phyloP scores from a whole-genome alignment of 1,140 invertebrate genomes.

The Lasaia peninsularis region DNA sequence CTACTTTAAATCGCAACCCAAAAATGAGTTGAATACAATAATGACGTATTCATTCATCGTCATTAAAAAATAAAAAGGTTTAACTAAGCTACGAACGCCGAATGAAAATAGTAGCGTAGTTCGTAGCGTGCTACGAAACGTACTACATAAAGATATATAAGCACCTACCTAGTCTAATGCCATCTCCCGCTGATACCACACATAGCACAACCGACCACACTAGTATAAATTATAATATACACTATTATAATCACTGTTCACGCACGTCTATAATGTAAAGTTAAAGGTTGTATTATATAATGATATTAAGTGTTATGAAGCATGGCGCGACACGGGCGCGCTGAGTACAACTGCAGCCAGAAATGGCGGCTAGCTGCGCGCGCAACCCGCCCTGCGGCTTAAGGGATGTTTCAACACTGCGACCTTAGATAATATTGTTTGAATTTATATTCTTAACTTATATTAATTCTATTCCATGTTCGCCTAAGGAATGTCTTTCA shows the following conservation, averaged over 20 bases:
- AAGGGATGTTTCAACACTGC: slow-evolving; percentile 19
- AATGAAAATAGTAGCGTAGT: slow-evolving; percentile 13
- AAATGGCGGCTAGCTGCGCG: slow-evolving; percentile 66
- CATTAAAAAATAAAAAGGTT: slow-evolving; percentile 4
- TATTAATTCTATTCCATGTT: too few species aligned
- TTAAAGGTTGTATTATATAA: slow-evolving; percentile 57
- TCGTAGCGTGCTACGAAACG: slow-evolving; percentile 28
- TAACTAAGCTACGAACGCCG: background rate
- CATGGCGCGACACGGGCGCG: slow-evolving; percentile 59
- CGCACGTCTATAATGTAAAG: slow-evolving; percentile 23
- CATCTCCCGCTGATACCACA: slow-evolving; percentile 28
- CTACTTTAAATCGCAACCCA: too few species aligned
- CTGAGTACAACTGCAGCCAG: slow-evolving; percentile 60
- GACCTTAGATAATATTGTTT: background rate
- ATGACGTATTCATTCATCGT: background rate
- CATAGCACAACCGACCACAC: slow-evolving; percentile 27
- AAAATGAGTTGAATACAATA: too few species aligned
- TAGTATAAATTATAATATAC: slow-evolving; percentile 14
- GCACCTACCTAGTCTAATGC: slow-evolving; percentile 31
- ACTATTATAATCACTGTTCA: slow-evolving; percentile 23
- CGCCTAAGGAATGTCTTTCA: too few species aligned
- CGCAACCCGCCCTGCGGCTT: slow-evolving; percentile 62
- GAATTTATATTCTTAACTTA: too few species aligned
- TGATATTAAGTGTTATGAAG: slow-evolving; percentile 40
- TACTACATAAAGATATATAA: slow-evolving; percentile 17